phyloP scores from a whole-genome alignment of 2,888 invertebrate genomes.

The Melangyna quadrimaculata region DNA sequence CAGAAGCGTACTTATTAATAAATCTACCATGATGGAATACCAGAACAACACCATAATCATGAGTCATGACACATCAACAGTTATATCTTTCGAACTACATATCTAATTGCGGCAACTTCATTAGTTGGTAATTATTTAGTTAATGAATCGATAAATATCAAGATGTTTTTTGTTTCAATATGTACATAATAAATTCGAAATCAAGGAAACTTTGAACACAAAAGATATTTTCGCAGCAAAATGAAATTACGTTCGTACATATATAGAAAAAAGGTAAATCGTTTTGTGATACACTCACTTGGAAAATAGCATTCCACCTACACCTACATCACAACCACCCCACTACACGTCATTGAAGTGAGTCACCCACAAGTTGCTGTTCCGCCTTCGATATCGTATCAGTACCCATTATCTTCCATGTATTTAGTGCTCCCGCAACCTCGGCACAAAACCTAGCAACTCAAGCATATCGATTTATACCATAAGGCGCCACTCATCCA shows the following conservation, averaged over 20 bases:
- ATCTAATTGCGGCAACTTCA: slow-evolving; percentile 24
- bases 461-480: slow-evolving; percentile 59
- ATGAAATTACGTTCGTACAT: background rate
- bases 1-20: background rate
- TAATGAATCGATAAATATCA: slow-evolving; percentile 54
- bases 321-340: background rate
- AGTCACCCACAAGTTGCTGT: slow-evolving; percentile 39
- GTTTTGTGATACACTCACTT: slow-evolving; percentile 6
- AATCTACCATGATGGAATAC: background rate
- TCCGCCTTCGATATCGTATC: background rate
- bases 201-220: slow-evolving; percentile 39
- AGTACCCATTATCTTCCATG: background rate
- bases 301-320: slow-evolving; percentile 48
- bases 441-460: slow-evolving; percentile 29
- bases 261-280: slow-evolving; percentile 2
- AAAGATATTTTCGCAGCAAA: background rate
- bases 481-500: slow-evolving; percentile 60
- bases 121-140: slow-evolving; percentile 55
- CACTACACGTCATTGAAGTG: background rate
- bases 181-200: slow-evolving; percentile 41
- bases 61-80: background rate
- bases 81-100: background rate
- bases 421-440: background rate
- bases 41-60: background rate
- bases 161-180: background rate